Evolutionary conservation across 2,797 vertebrate genomes (phyloP), one percentile per base, ranked within the genome.

Genomic region (Macrochelys suwanniensis): DNA sequence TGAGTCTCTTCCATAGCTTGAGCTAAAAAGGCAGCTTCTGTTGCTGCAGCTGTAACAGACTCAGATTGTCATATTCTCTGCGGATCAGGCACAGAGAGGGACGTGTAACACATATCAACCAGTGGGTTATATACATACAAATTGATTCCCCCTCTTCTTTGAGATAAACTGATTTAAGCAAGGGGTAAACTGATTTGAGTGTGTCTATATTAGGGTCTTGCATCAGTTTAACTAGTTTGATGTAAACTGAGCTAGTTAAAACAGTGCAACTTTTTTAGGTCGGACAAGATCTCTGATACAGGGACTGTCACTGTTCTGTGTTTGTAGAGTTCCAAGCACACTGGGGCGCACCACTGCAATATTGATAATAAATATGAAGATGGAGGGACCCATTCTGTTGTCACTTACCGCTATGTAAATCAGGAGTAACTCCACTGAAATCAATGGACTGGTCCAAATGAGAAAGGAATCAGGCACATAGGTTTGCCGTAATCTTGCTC

Each of bases 341-440:
- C 89, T 82, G 42, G 61, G 19, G 68, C 3, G 68, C 3, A 51
- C 49, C 54, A 85, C 82, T 50, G 80, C 28, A 87, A 51, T 31
- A 33, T 33, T 84, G 93, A 89, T 90, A 95, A 97, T 92, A 84
- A 94, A 89, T 94, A 91, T 76, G 77, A 85, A 91, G 94, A 92
- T 94, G 95, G 94, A 92, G 94, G 91, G 89, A 92, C 95, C 94
- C 91, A 91, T 95, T 96, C 90, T 85, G 33, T 33, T 91, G 87
- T 28, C 65, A 91, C 3, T 80, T 80, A 94, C 92, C 83, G 83
- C 93, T 85, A 95, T 85, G 85, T 84, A 94, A 94, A 92, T 82
- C 94, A 95, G 84, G 94, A 97, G 37, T 87, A 94, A 94, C 92
- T 89, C 91, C 74, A 91, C 56, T 85, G 65, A 96, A 94, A 91